These are phyloP conservation scores for Dusona sp. DNA, from an alignment of 2,888 invertebrate genomes.

Conservation along the genomic window DNA sequence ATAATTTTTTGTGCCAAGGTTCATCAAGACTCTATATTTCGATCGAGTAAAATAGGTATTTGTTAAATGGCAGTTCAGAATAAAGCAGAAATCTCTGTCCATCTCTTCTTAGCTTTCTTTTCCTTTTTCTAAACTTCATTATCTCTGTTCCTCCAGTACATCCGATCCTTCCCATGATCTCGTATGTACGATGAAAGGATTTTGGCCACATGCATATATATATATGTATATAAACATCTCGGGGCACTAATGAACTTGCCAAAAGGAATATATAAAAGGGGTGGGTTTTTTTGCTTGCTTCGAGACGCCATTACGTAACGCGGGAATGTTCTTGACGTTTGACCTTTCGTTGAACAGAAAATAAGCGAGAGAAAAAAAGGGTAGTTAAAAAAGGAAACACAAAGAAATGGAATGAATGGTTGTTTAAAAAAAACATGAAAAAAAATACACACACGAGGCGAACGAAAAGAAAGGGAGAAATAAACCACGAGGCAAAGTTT, in stretches of 20 bases:
- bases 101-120: background rate
- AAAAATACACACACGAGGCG: slow-evolving; percentile 4
- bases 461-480: slow-evolving; percentile 29
- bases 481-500: slow-evolving; percentile 51
- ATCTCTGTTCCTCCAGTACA: background rate
- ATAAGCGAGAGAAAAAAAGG: slow-evolving; percentile 13
- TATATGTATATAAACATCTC: background rate
- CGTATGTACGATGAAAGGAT: slow-evolving; percentile 1
- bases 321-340: slow-evolving; percentile 53
- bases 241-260: slow-evolving; percentile 37
- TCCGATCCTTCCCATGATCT: background rate
- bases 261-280: slow-evolving; percentile 15
- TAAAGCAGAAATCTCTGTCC: background rate
- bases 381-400: slow-evolving; percentile 13
- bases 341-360: slow-evolving; percentile 42
- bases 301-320: slow-evolving; percentile 13
- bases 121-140: background rate
- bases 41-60: slow-evolving; percentile 7
- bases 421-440: background rate
- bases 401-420: background rate
- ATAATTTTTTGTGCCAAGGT: background rate
- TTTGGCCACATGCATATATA: background rate
- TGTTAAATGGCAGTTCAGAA: background rate
- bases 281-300: background rate
- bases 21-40: slow-evolving; percentile 16